Evolutionary conservation across 2,113 vertebrate genomes (phyloP).

Genomic region (Xiphophorus hellerii): DNA sequence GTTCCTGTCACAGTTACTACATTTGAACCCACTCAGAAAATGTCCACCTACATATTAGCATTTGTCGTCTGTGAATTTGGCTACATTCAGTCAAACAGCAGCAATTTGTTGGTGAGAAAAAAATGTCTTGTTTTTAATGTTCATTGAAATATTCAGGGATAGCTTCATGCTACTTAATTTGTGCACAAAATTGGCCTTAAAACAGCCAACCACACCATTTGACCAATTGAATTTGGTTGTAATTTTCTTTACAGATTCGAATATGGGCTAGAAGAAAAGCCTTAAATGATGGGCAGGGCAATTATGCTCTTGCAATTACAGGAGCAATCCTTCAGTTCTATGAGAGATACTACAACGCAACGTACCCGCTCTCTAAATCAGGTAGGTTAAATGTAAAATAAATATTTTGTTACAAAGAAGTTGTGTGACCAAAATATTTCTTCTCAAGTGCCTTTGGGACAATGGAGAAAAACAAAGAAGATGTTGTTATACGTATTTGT

Average conservation of each 20-base stretch:
- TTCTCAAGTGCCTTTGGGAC: not conserved
- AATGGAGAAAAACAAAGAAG: not conserved
- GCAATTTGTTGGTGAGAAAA: constrained; percentile 69
- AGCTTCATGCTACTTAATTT: not conserved
- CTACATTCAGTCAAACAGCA: fast-evolving
- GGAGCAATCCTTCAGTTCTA: constrained; percentile 86
- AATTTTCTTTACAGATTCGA: constrained; percentile 79
- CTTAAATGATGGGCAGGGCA: constrained; percentile 66
- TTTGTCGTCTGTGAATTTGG: constrained; percentile 88
- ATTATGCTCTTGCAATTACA: constrained; percentile 82
- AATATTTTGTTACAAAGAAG: too few relatives aligned
- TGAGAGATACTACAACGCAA: constrained; percentile 73
- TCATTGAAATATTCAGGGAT: not conserved
- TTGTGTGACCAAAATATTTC: not conserved
- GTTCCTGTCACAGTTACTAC: constrained; percentile 39
- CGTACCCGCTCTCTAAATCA: constrained; percentile 88
- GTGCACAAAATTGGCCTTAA: not conserved
- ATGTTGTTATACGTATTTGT: not conserved
- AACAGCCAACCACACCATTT: not conserved
- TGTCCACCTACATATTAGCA: constrained; percentile 95
- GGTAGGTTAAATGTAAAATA: constrained; percentile 72
- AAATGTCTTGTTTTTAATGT: not conserved
- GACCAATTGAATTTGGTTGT: not conserved
- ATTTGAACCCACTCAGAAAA: constrained; percentile 82
- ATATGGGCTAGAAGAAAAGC: constrained; percentile 90